Percentiles rank a stretch among this genome's conserved stretches.
phyloP scores from a whole-genome alignment of 1,140 invertebrate genomes.

The Calephelis virginiensis region DNA sequence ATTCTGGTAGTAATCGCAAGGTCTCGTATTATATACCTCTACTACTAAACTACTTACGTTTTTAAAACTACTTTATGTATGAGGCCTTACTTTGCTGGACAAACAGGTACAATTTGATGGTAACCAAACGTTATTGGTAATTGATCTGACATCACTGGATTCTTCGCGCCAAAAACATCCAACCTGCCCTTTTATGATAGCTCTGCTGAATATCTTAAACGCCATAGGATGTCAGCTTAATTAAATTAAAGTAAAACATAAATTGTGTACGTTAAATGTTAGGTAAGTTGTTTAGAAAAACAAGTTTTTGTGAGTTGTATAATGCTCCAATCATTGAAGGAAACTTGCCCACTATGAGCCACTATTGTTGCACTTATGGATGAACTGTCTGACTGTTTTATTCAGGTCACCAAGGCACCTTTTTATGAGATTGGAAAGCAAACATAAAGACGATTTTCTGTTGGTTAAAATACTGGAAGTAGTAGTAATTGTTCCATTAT shows the following conservation, averaged over 20 bases:
- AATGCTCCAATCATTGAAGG: background rate
- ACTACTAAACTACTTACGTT: too few species aligned
- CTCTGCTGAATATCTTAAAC: slow-evolving; percentile 28
- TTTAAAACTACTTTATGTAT: slow-evolving; percentile 12
- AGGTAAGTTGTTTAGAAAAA: too few species aligned
- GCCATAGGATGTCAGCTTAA: slow-evolving; percentile 15
- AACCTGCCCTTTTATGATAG: slow-evolving; percentile 28
- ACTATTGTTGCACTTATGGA: too few species aligned
- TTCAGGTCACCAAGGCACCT: too few species aligned
- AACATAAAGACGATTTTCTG: too few species aligned
- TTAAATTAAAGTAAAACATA: slow-evolving; percentile 18
- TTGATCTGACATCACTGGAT: slow-evolving; percentile 37
- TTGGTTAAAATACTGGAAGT: too few species aligned
- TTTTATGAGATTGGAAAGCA: too few species aligned
- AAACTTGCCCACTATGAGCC: background rate
- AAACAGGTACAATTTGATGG: slow-evolving; percentile 41
- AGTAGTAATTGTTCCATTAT: too few species aligned
- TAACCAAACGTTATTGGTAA: slow-evolving; percentile 36
- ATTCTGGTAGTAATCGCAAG: background rate
- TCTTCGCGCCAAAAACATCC: slow-evolving; percentile 38
- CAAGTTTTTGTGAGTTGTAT: too few species aligned
- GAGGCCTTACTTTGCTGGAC: slow-evolving; percentile 29
- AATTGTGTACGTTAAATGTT: too few species aligned
- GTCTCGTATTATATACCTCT: background rate
- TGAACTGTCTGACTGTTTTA: too few species aligned